Evolutionary conservation across 2,113 vertebrate species (phyloP).

Genomic region (Platichthys flesus): DNA sequence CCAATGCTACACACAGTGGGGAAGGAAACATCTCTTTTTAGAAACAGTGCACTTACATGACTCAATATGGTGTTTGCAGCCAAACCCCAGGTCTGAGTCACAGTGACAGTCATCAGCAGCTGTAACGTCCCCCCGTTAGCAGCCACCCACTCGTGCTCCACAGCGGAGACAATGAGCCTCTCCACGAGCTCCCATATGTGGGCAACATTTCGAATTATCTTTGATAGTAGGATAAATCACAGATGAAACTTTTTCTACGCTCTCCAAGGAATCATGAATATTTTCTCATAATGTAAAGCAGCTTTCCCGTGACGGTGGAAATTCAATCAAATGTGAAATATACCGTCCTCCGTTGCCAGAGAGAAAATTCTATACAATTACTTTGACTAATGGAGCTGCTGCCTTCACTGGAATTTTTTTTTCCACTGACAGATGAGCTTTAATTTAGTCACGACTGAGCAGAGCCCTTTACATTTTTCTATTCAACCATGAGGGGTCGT

Average conservation of each 20-base stretch:
- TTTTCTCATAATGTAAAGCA: not conserved
- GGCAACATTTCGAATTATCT: slow-evolving; percentile 16
- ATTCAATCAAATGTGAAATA: not conserved
- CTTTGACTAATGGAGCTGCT: slow-evolving; percentile 2
- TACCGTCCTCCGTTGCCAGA: not conserved
- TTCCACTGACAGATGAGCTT: not conserved
- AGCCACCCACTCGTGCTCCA: slow-evolving; percentile 28
- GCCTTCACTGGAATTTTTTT: not conserved
- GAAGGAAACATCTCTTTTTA: slow-evolving; percentile 31
- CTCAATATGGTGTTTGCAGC: slow-evolving; percentile 22
- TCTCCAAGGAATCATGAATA: not conserved
- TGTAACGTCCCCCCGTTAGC: slow-evolving; percentile 36
- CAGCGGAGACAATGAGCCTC: slow-evolving; percentile 20
- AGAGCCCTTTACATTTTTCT: not conserved
- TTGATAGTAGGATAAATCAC: not conserved
- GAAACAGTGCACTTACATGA: slow-evolving; percentile 51
- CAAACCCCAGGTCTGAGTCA: slow-evolving; percentile 18
- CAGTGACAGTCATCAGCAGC: slow-evolving; percentile 13
- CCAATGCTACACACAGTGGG: not conserved
- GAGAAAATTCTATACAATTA: slow-evolving; percentile 20
- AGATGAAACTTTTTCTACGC: not conserved
- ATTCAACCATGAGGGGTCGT: not conserved
- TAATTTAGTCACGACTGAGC: not conserved
- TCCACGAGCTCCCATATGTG: not conserved
- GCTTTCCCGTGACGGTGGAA: not conserved